Evolutionary conservation across 2,888 invertebrate genomes (phyloP).

Genomic region (Drosophila conformis): DNA sequence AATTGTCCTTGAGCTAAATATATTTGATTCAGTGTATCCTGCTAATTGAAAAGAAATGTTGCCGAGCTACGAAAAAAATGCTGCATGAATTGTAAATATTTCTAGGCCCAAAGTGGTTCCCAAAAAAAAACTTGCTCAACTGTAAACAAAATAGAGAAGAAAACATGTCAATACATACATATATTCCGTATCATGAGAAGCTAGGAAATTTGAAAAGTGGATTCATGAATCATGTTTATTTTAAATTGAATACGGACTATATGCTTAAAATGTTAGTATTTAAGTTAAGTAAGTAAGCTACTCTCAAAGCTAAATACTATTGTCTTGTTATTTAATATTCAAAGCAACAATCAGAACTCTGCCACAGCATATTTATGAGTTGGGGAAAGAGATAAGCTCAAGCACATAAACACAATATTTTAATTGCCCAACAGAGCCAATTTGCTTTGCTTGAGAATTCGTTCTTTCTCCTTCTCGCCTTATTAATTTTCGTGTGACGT

Average conservation of each 20-base stretch:
- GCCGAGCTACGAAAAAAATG: not conserved
- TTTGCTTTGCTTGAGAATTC: not conserved
- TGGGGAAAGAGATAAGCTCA: not conserved
- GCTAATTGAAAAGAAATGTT: slow-evolving; percentile 27
- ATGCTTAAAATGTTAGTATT: not conserved
- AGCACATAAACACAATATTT: not conserved
- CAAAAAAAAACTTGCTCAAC: not conserved
- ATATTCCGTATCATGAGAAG: not conserved
- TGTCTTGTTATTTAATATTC: not conserved
- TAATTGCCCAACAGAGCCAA: not conserved
- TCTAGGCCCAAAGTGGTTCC: not conserved
- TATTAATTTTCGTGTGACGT: slow-evolving; percentile 10
- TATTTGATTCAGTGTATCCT: not conserved
- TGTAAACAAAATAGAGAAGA: not conserved
- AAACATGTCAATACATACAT: not conserved
- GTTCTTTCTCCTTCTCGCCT: not conserved
- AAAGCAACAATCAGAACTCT: not conserved
- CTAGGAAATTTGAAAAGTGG: not conserved
- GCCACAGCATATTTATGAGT: not conserved
- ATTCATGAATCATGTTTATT: not conserved
- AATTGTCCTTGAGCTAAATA: slow-evolving; percentile 1
- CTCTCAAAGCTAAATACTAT: not conserved
- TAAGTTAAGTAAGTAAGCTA: not conserved
- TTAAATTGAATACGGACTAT: not conserved
- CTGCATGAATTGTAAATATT: not conserved